These are phyloP conservation scores for Harmothoe impar DNA, from an alignment of 2,888 invertebrate genomes.

Conservation along the genomic window DNA sequence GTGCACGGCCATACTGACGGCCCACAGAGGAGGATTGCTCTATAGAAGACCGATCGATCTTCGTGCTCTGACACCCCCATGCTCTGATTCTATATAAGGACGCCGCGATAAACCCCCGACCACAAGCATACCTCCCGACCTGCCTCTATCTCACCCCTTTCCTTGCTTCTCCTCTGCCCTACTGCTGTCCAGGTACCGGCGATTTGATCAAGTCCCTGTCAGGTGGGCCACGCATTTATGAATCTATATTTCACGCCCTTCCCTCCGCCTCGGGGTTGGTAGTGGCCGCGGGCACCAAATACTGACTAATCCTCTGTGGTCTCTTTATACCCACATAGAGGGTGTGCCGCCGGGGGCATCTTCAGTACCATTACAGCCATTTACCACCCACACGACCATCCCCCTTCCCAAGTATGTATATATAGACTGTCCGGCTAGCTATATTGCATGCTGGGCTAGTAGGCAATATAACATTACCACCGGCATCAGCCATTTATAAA, in stretches of 20 bases:
- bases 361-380: too few relatives aligned
- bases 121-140: background rate
- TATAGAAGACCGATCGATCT: slow-evolving; percentile 19
- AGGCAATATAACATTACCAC: too few relatives aligned
- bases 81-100: slow-evolving; percentile 12
- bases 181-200: background rate
- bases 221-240: background rate
- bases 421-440: background rate
- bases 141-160: too few relatives aligned
- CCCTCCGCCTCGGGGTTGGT: background rate
- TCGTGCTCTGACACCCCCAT: background rate
- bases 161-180: too few relatives aligned
- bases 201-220: background rate
- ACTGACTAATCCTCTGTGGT: background rate
- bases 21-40: slow-evolving; percentile 7
- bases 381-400: too few relatives aligned
- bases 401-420: background rate
- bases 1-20: background rate
- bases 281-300: background rate
- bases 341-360: background rate
- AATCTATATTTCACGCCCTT: background rate
- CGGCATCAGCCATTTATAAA: too few relatives aligned
- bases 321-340: background rate
- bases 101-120: background rate
- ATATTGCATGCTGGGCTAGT: too few relatives aligned